phyloP scores from a whole-genome alignment of 2,797 vertebrate species.

The Ficedula albicollis region DNA sequence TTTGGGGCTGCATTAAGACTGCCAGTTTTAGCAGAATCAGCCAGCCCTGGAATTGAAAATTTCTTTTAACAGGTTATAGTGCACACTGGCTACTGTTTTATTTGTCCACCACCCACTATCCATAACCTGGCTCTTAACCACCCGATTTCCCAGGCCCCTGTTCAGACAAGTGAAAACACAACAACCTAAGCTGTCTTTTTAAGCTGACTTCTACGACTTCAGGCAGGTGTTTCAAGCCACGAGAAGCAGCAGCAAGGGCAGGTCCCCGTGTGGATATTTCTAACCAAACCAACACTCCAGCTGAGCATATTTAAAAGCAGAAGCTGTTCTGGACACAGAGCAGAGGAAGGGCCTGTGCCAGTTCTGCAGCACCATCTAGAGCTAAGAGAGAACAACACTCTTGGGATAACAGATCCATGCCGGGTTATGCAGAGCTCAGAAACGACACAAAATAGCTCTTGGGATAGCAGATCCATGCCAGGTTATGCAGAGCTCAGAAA shows the following conservation, averaged over 20 bases:
- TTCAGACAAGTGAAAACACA: background rate
- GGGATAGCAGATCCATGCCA: background rate
- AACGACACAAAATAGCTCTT: background rate
- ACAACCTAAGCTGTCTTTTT: background rate
- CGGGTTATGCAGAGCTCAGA: fast-evolving
- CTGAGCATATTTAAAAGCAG: background rate
- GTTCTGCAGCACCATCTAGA: constrained; percentile 51
- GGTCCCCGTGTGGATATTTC: background rate
- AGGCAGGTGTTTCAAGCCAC: background rate
- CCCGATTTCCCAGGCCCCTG: fast-evolving
- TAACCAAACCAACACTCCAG: background rate
- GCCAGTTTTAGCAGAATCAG: background rate
- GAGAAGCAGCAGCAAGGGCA: background rate
- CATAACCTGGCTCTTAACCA: background rate
- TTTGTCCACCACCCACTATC: too few species aligned
- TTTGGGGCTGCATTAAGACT: background rate
- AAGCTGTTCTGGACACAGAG: fast-evolving
- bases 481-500: fast-evolving
- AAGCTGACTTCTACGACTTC: background rate
- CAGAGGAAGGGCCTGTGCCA: background rate
- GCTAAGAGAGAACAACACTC: background rate
- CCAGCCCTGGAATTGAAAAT: background rate
- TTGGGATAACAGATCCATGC: background rate
- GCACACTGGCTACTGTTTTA: background rate
- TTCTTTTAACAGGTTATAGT: background rate